Conservation (phyloP, 2,113 vertebrate genomes). For the Serinus canaria region DNA sequence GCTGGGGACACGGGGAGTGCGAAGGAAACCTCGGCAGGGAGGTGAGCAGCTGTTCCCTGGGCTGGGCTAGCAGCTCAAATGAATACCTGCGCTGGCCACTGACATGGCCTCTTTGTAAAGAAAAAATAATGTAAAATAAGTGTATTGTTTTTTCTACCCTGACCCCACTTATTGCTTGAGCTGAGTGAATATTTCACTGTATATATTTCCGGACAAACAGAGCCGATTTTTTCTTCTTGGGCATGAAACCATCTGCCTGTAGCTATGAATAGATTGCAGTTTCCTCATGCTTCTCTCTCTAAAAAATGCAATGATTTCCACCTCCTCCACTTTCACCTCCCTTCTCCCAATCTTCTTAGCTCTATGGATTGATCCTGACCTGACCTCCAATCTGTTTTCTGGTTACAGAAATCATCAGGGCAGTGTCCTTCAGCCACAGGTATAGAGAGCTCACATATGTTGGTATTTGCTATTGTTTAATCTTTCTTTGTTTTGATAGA, state of each 20-base stretch:
- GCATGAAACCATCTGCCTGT: slow-evolving; percentile 28
- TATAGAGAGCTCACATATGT: background rate
- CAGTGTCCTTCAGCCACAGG: background rate
- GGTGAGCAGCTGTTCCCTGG: background rate
- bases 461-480: background rate
- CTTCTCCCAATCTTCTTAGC: background rate
- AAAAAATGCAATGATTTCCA: background rate
- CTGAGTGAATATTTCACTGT: slow-evolving; percentile 6
- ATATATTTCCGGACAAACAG: background rate
- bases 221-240: background rate
- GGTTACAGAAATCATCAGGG: background rate
- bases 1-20: accelerated
- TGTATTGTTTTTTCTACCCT: background rate
- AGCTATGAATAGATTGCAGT: slow-evolving; percentile 29
- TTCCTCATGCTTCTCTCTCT: background rate
- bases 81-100: background rate
- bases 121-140: background rate
- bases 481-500: background rate
- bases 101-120: background rate
- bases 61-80: background rate
- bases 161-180: background rate
- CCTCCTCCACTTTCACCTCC: background rate
- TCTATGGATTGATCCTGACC: background rate
- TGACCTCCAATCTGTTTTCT: background rate
- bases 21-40: background rate